phyloP scores from a whole-genome alignment of 2,797 vertebrate species.

The Lepidocolaptes lacrymiger region DNA sequence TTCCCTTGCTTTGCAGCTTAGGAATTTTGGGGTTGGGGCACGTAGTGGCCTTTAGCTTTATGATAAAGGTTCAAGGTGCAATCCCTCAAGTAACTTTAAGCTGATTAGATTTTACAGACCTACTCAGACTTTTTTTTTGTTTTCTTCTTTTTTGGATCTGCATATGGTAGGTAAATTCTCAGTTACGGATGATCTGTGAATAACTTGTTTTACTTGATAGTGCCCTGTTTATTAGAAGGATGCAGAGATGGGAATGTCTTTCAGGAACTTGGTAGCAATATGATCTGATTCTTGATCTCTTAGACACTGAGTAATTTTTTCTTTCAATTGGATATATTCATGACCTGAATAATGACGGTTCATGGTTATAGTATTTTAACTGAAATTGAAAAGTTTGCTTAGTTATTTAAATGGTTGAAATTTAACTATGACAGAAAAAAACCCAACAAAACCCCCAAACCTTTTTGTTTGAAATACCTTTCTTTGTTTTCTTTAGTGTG shows the following conservation, averaged over 20 bases:
- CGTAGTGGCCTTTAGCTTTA: background rate
- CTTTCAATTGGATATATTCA: background rate
- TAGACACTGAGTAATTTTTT: background rate
- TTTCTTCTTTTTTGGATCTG: rapidly evolving
- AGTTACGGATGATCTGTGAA: background rate
- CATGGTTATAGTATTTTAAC: background rate
- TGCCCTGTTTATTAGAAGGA: background rate
- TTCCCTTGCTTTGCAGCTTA: background rate
- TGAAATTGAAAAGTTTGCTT: background rate
- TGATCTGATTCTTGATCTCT: background rate
- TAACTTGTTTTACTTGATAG: background rate
- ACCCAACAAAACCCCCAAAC: background rate
- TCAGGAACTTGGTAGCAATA: background rate
- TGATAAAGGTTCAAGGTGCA: background rate
- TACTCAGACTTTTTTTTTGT: background rate
- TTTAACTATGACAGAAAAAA: background rate
- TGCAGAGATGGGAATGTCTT: background rate
- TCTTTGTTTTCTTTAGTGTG: background rate
- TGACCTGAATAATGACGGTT: background rate
- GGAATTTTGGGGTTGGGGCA: background rate
- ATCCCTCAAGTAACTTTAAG: background rate
- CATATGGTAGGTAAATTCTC: background rate
- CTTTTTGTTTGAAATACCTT: background rate
- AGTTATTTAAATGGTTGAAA: background rate
- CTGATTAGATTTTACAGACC: background rate